Percentiles rank a stretch among this genome's conserved stretches.
Conservation (phyloP, 2,888 invertebrate species). For the Cheilosia vulpina region DNA sequence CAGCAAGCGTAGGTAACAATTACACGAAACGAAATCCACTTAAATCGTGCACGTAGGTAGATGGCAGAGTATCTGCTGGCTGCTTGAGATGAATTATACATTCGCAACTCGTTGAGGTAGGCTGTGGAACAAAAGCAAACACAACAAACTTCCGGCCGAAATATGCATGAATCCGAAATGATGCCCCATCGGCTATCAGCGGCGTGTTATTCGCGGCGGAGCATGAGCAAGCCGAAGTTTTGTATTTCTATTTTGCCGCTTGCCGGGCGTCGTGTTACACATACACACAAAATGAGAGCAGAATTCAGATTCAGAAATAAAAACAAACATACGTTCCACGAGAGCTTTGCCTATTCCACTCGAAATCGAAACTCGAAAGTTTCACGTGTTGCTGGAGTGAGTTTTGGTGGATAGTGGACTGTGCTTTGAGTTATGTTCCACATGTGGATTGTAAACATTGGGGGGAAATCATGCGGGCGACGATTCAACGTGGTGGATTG, state of each 20-base stretch:
- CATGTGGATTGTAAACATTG: neutral
- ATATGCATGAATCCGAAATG: slow-evolving; percentile 23
- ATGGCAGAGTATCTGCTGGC: slow-evolving; percentile 11
- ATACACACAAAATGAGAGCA: slow-evolving; percentile 48
- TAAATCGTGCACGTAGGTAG: slow-evolving; percentile 19
- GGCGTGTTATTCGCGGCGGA: slow-evolving; percentile 28
- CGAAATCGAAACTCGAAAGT: slow-evolving; percentile 20
- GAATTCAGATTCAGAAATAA: slow-evolving; percentile 12
- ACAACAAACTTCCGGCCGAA: slow-evolving; percentile 58
- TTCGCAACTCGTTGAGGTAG: slow-evolving; percentile 51
- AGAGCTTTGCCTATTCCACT: slow-evolving; percentile 46
- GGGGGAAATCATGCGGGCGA: slow-evolving; percentile 22
- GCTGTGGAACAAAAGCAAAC: slow-evolving; percentile 23
- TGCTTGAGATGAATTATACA: slow-evolving; percentile 31
- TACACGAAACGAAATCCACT: slow-evolving; percentile 11
- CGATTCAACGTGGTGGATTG: slow-evolving; percentile 46
- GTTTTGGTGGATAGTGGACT: neutral
- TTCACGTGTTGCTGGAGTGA: slow-evolving; percentile 65
- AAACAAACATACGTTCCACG: slow-evolving; percentile 61
- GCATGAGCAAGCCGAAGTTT: neutral
- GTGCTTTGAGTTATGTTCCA: slow-evolving; percentile 24
- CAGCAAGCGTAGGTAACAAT: slow-evolving; percentile 6
- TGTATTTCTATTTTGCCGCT: slow-evolving; percentile 52
- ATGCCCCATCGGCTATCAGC: slow-evolving; percentile 41
- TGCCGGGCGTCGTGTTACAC: slow-evolving; percentile 54